Base-by-base conservation (phyloP, 2,113 vertebrate species). In the Gadus macrocephalus region DNA sequence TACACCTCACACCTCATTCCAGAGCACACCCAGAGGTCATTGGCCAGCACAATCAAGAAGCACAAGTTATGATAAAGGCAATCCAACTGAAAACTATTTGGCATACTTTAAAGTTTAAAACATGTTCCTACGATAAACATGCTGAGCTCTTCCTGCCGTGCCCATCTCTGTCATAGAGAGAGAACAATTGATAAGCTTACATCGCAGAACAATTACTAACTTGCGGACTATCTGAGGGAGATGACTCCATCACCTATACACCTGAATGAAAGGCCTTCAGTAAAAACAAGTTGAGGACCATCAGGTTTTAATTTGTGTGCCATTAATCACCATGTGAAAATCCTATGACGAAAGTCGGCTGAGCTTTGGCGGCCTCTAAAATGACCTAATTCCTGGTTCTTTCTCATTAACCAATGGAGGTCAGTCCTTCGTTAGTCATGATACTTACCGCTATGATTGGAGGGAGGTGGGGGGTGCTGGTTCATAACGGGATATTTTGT, bases 61-160 rank as follows among this genome's bases (percentile, higher is more conserved):
- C 15, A 17, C n/a, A 59, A 59, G n/a, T 15, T 17, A 22, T 3
- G n/a, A 61, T 19, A 5, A 68, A 35, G 42, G 53, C 38, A 15
- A 53, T 59, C 42, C 42, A 42, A 31, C 53, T 31, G 38, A 42
- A 42, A 42, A 6, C 38, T 8, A 42, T 12, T 49, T 49, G 42
- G 42, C 12, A 11, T 49, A 49, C 42, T 14, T 49, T 49, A 49
- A 49, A 35, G 5, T 14, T 49, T 49, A 49, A 49, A 35, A 35
- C 31, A 35, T 35, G 42, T 49, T 49, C 8, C 6, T 69, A 38
- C 25, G 53, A 17, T 60, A 64, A 5, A 58, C 58, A 64, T 19
- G 66, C 59, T 77, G 17, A 66, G 61, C 73, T 84, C 72, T 35
- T 67, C 38, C 75, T 73, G 74, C 77, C 56, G 25, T 17, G 71